phyloP scores from a whole-genome alignment of 1,140 invertebrate species.

The Sarcophaga bullata region DNA sequence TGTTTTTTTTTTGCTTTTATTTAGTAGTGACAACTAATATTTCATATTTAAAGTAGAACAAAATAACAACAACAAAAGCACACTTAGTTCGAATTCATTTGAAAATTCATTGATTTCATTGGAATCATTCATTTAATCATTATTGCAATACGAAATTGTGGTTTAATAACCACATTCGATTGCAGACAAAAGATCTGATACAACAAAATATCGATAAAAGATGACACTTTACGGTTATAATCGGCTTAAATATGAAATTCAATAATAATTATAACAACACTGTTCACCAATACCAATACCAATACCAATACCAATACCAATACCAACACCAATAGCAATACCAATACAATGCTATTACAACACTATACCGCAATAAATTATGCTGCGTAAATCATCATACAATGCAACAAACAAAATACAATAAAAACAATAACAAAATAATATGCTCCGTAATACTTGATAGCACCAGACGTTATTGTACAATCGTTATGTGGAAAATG shows the following conservation, averaged over 20 bases:
- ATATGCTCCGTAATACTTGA: conserved; percentile 3
- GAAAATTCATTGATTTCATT: not conserved
- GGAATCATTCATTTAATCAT: not conserved
- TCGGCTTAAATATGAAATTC: not conserved
- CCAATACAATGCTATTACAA: too few species aligned
- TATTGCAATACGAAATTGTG: not conserved
- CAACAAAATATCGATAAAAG: not conserved
- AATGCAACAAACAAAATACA: too few species aligned
- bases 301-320: too few species aligned
- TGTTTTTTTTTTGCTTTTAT: not conserved
- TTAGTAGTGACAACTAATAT: not conserved
- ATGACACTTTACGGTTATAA: not conserved
- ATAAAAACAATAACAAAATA: too few species aligned
- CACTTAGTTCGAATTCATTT: too few species aligned
- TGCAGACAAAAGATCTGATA: not conserved
- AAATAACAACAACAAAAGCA: not conserved
- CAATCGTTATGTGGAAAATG: not conserved
- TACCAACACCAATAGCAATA: too few species aligned
- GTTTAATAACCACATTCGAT: not conserved
- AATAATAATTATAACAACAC: not conserved
- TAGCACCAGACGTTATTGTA: not conserved
- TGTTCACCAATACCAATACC: not conserved
- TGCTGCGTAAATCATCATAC: too few species aligned
- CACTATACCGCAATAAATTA: too few species aligned
- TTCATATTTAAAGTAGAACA: not conserved